phyloP scores from a whole-genome alignment of 1,140 invertebrate species.

The Listronotus oregonensis region DNA sequence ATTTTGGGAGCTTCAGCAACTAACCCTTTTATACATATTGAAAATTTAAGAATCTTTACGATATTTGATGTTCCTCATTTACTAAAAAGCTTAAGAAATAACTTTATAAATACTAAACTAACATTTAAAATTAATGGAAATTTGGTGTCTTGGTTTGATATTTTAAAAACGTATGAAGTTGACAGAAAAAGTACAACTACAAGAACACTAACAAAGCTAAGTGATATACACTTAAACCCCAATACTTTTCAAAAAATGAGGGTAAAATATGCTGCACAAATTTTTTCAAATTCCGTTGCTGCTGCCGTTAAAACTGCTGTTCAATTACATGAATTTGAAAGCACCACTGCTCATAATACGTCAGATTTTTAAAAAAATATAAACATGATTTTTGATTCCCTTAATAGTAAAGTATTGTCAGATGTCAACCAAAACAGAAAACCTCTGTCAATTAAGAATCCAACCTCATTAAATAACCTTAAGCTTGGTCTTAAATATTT shows the following conservation, averaged over 20 bases:
- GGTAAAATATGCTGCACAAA: conserved; percentile 44
- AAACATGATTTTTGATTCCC: conserved; percentile 43
- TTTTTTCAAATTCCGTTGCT: conserved; percentile 43
- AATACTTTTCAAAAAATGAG: conserved; percentile 49
- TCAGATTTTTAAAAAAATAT: conserved; percentile 37
- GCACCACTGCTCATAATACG: conserved; percentile 26
- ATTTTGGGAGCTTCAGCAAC: neutral
- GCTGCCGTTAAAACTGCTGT: conserved; percentile 41
- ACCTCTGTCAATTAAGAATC: neutral
- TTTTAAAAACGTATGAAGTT: conserved; percentile 9
- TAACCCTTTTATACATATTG: neutral
- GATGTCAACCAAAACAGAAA: neutral
- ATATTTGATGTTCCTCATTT: conserved; percentile 14
- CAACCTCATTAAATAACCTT: neutral
- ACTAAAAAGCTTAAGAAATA: conserved; percentile 4
- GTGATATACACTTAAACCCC: conserved; percentile 43
- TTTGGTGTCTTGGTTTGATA: neutral
- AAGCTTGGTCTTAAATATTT: neutral
- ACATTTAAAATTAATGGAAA: neutral
- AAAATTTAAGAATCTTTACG: neutral
- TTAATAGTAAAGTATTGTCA: conserved; percentile 34
- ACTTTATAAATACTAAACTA: neutral
- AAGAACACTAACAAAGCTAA: conserved; percentile 39
- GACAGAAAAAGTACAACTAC: conserved; percentile 30
- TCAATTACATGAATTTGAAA: conserved; percentile 37